A percentile compares a stretch with the other conserved stretches of the same genome.
Evolutionary conservation across 2,113 vertebrate genomes (phyloP).

Genomic region (Psammodynastes pulverulentus): DNA sequence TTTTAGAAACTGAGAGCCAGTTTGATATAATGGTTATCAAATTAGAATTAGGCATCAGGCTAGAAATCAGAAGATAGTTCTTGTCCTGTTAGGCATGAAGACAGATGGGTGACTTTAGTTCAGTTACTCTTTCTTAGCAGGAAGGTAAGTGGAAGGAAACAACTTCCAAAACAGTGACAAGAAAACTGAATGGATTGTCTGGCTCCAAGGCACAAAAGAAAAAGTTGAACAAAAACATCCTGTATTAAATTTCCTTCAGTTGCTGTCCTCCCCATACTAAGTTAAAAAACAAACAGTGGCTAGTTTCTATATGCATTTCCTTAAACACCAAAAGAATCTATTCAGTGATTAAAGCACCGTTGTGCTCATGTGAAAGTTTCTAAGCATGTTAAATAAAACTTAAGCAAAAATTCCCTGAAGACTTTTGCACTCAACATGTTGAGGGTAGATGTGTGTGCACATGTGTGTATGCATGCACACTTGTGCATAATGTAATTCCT

Average conservation of each 20-base stretch:
- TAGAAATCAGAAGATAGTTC: not conserved
- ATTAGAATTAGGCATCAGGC: not conserved
- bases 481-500: not conserved
- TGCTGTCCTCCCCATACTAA: not conserved
- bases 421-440: not conserved
- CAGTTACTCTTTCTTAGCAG: not conserved
- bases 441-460: not conserved
- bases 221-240: not conserved
- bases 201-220: not conserved
- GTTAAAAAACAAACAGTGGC: not conserved
- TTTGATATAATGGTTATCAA: not conserved
- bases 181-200: not conserved
- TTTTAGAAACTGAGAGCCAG: not conserved
- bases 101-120: not conserved
- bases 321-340: not conserved
- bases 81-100: not conserved
- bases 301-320: not conserved
- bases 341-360: not conserved
- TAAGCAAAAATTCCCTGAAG: not conserved
- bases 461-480: not conserved
- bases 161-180: not conserved
- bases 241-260: not conserved
- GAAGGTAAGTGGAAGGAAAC: not conserved
- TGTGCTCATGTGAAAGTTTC: not conserved
- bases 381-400: not conserved